Base-by-base conservation (phyloP, 2,888 invertebrate genomes). In the Protodeltote pygarga region DNA sequence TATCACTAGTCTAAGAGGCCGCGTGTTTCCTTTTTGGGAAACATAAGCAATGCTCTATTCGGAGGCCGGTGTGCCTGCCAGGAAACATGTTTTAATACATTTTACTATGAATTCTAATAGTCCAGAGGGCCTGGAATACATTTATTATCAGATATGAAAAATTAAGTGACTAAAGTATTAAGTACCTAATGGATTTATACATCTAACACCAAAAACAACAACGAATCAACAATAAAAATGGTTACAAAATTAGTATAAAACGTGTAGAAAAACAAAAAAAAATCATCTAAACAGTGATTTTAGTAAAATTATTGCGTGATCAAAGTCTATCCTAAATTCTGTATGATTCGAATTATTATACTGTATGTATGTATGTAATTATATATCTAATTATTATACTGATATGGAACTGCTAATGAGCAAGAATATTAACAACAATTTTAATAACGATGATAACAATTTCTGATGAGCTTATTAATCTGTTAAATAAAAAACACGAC, bases 181-280 rank as follows among this genome's bases (percentile, higher is more conserved):
- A n/a, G n/a, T n/a, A n/a, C n/a, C n/a, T n/a, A n/a, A n/a, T n/a
- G n/a, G n/a, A n/a, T 31, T 35, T 13, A 8, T 37, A 38, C 3
- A 37, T 35, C 27, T 13, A 52, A 52, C 23, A 60, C 25, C 28
- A 42, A 52, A 14, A 27, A 29, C n/a, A n/a, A n/a, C n/a, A 28
- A 1, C 34, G 16, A 25, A 20, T 57, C 32, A 46, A 28, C 31
- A 24, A 60, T 33, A 13, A 23, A 10, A 38, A 21, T 44, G 28
- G 40, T 50, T 59, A 54, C 24, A 41, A 44, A 42, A 62, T 63
- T 63, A 63, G 59, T 63, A 44, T 2, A 55, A 59, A 54, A 24
- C 28, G 62, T 54, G 53, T 13, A 10, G 6, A 37, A 37, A 5
- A 49, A 10, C 5, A 28, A 31, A 16, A 2, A n/a, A 38, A 31